Evolutionary conservation across 2,113 vertebrate genomes (phyloP).

Genomic region (Terrapene triunguis): DNA sequence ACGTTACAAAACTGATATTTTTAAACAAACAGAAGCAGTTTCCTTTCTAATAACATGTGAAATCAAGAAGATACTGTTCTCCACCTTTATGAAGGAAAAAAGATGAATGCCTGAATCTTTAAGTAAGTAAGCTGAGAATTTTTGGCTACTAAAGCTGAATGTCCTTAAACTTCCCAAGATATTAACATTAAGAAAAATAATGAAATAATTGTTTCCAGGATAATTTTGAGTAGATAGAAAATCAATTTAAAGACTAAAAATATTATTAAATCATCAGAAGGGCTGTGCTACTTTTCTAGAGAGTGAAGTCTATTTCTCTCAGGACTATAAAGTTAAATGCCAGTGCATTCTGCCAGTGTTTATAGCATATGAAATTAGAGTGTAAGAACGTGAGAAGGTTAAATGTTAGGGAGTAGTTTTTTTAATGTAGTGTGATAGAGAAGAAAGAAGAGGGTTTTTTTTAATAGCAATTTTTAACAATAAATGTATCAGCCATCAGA

Average conservation of each 20-base stretch:
- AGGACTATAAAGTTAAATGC: not conserved
- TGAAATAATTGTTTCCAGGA: not conserved
- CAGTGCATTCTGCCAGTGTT: not conserved
- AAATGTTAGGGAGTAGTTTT: not conserved
- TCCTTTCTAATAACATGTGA: not conserved
- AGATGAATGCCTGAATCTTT: not conserved
- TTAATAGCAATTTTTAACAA: not conserved
- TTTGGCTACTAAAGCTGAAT: not conserved
- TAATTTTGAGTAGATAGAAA: not conserved
- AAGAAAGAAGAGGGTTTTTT: not conserved
- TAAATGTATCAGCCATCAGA: accelerated
- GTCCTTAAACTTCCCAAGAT: not conserved
- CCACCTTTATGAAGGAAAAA: not conserved
- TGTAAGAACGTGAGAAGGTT: not conserved
- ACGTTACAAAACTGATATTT: not conserved
- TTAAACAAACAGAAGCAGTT: not conserved
- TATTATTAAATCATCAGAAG: not conserved
- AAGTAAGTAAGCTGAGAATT: not conserved
- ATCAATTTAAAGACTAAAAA: not conserved
- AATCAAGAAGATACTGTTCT: not conserved
- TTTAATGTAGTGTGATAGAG: not conserved
- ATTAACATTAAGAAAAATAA: not conserved
- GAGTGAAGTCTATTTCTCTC: not conserved
- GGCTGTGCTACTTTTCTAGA: not conserved
- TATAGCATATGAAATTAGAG: not conserved